Percentiles rank a stretch among this genome's conserved stretches.
Evolutionary conservation across 2,888 invertebrate genomes (phyloP).

Genomic region (Anticlea derivata): DNA sequence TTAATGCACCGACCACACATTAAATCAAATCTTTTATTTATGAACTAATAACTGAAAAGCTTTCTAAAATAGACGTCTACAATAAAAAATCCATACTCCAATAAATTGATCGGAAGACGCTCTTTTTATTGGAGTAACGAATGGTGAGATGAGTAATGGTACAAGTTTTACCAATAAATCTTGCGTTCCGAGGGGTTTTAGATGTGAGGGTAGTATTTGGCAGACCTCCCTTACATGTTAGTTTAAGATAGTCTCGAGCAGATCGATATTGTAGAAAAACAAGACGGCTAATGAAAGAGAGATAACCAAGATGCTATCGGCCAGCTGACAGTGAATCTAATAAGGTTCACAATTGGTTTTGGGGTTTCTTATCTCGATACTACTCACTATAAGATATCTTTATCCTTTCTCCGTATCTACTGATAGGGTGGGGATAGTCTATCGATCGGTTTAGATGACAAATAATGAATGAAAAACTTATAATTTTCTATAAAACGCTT

Average conservation of each 20-base stretch:
- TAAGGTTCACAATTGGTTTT: slow-evolving; percentile 18
- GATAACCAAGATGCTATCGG: slow-evolving; percentile 8
- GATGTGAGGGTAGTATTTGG: slow-evolving; percentile 69
- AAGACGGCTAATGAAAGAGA: slow-evolving; percentile 28
- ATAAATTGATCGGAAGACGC: slow-evolving; percentile 79
- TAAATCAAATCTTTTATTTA: slow-evolving; percentile 71
- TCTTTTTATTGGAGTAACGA: slow-evolving; percentile 83
- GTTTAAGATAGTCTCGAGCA: slow-evolving; percentile 65
- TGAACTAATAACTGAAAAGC: slow-evolving; percentile 62
- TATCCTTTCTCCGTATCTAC: slow-evolving; percentile 2
- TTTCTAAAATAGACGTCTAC: slow-evolving; percentile 69
- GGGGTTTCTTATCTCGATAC: slow-evolving; percentile 15
- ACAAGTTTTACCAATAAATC: slow-evolving; percentile 80
- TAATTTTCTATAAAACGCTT: not conserved
- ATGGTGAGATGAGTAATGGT: slow-evolving; percentile 82
- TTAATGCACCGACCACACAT: slow-evolving; percentile 52
- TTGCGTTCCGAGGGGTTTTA: slow-evolving; percentile 68
- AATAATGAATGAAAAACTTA: not conserved
- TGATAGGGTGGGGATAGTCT: not conserved
- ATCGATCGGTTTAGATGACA: not conserved
- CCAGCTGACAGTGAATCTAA: slow-evolving; percentile 23
- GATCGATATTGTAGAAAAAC: slow-evolving; percentile 59
- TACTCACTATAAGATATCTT: not conserved
- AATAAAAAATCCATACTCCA: slow-evolving; percentile 77
- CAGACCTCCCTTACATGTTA: slow-evolving; percentile 65